A percentile compares a stretch with the other conserved stretches of the same genome.
These are phyloP conservation scores for Stomorhina lunata DNA, from an alignment of 2,888 invertebrate species.

Conservation along the genomic window DNA sequence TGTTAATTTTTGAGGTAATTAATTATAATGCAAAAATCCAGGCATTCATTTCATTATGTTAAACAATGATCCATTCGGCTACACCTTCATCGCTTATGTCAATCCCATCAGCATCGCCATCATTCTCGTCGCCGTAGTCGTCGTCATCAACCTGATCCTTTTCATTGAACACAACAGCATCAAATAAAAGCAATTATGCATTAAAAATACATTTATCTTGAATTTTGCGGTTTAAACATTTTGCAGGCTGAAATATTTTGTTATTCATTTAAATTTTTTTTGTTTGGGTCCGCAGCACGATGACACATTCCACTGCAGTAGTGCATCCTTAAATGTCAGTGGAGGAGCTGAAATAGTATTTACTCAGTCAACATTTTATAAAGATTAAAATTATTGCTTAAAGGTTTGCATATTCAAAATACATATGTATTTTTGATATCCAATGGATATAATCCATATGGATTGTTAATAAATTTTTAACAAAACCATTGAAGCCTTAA, in stretches of 20 bases:
- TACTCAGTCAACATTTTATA: neutral
- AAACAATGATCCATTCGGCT: neutral
- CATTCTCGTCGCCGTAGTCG: neutral
- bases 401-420: neutral
- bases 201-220: constrained; percentile 60
- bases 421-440: neutral
- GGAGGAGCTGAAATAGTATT: constrained; percentile 18
- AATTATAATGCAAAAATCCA: constrained; percentile 22
- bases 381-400: constrained; percentile 2
- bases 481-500: constrained; percentile 42
- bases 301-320: constrained; percentile 40
- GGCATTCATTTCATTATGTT: neutral
- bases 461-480: neutral
- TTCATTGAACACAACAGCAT: constrained; percentile 2
- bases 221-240: constrained; percentile 43
- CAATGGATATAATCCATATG: neutral
- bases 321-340: neutral
- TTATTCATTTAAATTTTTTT: neutral
- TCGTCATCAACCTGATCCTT: too few species aligned
- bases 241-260: constrained; percentile 3
- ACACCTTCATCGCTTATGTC: neutral
- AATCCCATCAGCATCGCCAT: neutral
- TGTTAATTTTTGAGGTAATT: constrained; percentile 48
- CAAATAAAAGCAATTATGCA: constrained; percentile 49
- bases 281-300: neutral